These are phyloP conservation scores for Cyprinodon tularosa DNA, from an alignment of 2,113 vertebrate genomes.

Conservation along the genomic window DNA sequence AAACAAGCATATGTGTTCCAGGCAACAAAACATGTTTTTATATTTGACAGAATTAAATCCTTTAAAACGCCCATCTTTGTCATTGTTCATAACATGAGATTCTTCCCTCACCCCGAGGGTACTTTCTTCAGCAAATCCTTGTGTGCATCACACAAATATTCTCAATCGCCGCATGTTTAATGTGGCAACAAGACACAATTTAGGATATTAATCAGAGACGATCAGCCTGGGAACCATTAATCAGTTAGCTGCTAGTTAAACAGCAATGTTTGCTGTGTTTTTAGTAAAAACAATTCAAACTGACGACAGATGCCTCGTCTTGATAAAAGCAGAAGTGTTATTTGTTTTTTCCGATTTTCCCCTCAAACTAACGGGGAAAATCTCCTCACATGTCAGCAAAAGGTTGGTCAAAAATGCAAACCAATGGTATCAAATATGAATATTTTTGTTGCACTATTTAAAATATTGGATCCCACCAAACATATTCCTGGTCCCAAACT, in stretches of 20 bases:
- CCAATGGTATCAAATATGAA: not conserved
- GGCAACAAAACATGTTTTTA: not conserved
- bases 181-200: not conserved
- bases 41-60: not conserved
- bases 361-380: not conserved
- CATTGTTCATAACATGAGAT: not conserved
- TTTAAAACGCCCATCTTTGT: not conserved
- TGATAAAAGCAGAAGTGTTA: not conserved
- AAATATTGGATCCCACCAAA: not conserved
- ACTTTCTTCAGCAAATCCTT: not conserved
- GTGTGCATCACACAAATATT: slow-evolving; percentile 5
- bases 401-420: not conserved
- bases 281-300: slow-evolving; percentile 50
- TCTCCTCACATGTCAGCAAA: not conserved
- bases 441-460: not conserved
- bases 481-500: not conserved
- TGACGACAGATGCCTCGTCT: slow-evolving; percentile 3
- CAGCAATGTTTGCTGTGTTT: slow-evolving; percentile 35
- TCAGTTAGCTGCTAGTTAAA: not conserved
- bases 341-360: not conserved
- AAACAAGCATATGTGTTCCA: slow-evolving; percentile 25
- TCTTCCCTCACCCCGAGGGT: slow-evolving; percentile 3
- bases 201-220: slow-evolving; percentile 1
- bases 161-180: not conserved
- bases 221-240: slow-evolving; percentile 21